phyloP scores from a whole-genome alignment of 2,113 vertebrate species.

The Thunnus thynnus region DNA sequence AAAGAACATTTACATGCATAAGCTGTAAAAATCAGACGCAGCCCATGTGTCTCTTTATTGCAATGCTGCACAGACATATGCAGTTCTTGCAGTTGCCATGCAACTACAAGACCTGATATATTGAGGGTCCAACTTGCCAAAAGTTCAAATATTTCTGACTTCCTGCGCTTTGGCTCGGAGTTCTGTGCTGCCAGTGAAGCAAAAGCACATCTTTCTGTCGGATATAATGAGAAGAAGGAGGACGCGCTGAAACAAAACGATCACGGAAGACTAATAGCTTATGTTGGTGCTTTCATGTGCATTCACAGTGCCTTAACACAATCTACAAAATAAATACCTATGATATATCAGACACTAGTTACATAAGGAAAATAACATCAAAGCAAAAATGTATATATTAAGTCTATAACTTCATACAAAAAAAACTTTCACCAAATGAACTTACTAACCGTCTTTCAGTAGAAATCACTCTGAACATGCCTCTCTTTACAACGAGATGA shows the following conservation, averaged over 20 bases:
- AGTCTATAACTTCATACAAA: too few relatives aligned
- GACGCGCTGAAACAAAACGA: not conserved
- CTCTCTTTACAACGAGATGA: constrained; percentile 13
- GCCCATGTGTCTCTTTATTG: not conserved
- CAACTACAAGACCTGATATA: constrained; percentile 23
- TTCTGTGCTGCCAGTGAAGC: constrained; percentile 31
- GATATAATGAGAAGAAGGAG: constrained; percentile 20
- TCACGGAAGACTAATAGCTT: not conserved
- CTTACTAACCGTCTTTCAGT: constrained; percentile 36
- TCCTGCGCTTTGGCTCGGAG: not conserved
- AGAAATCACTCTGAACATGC: constrained; percentile 32
- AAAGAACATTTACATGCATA: constrained; percentile 22
- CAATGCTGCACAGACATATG: constrained; percentile 11
- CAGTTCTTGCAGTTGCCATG: constrained; percentile 34
- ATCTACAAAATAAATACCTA: not conserved
- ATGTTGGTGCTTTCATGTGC: not conserved
- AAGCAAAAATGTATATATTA: not conserved
- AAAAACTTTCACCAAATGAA: not conserved
- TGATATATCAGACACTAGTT: not conserved
- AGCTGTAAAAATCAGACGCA: constrained; percentile 8
- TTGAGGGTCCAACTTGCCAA: not conserved
- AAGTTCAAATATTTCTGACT: constrained; percentile 33
- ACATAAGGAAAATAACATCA: not conserved
- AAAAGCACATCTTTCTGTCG: not conserved
- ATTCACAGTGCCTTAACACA: not conserved